These are phyloP conservation scores for Zaprionus nigranus DNA, from an alignment of 1,140 invertebrate species.

Conservation along the genomic window DNA sequence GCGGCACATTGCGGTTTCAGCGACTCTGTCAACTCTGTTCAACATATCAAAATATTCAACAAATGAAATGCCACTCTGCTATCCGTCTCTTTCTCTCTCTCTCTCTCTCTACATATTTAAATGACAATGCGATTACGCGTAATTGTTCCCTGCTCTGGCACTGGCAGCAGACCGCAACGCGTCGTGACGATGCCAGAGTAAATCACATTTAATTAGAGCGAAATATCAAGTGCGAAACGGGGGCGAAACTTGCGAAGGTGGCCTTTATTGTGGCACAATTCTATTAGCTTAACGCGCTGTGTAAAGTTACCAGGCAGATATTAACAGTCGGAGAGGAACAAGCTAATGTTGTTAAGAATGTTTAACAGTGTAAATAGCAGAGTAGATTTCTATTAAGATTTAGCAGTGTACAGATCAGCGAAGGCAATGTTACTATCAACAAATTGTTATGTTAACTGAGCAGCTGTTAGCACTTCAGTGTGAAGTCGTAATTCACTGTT, in stretches of 20 bases:
- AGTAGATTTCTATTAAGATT: too few relatives aligned
- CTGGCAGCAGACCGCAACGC: not conserved
- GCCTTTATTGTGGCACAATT: not conserved
- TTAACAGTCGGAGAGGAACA: too few relatives aligned
- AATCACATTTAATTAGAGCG: slow-evolving; percentile 1
- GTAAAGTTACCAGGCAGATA: too few relatives aligned
- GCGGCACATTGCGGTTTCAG: not conserved
- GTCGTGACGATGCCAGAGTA: not conserved
- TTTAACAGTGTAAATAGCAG: too few relatives aligned
- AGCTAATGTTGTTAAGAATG: too few relatives aligned
- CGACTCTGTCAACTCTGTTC: not conserved
- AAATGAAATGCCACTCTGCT: slow-evolving; percentile 7
- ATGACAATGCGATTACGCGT: not conserved
- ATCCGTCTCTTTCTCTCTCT: too few relatives aligned
- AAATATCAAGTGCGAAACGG: not conserved
- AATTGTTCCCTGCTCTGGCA: slow-evolving; percentile 2
- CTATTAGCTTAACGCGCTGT: not conserved
- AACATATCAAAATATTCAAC: slow-evolving; percentile 12
- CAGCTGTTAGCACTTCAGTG: too few relatives aligned
- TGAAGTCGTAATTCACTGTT: too few relatives aligned
- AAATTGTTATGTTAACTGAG: too few relatives aligned
- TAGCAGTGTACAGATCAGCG: too few relatives aligned
- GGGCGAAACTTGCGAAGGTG: not conserved
- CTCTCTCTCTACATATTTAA: not conserved
- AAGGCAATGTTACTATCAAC: too few relatives aligned